phyloP scores from a whole-genome alignment of 2,797 vertebrate genomes.

The Aldrovandia affinis region DNA sequence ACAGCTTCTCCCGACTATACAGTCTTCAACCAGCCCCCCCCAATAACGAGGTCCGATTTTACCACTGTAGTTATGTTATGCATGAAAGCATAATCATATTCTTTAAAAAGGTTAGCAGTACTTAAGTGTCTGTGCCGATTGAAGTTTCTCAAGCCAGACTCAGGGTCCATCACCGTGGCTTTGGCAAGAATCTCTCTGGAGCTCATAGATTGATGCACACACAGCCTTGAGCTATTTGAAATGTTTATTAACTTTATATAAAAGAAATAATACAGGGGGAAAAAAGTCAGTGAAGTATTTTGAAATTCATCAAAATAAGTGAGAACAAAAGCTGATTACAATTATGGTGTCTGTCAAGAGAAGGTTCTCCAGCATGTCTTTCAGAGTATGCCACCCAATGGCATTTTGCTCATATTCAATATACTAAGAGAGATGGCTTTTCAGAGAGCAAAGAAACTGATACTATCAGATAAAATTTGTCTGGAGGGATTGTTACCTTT shows the following conservation, averaged over 20 bases:
- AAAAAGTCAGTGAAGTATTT: conserved; percentile 27
- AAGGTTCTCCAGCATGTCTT: conserved; percentile 13
- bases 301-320: conserved; percentile 53
- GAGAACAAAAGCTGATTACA: conserved; percentile 56
- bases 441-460: neutral
- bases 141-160: no score
- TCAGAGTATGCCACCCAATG: neutral
- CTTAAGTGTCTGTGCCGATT: no score
- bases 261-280: conserved; percentile 43
- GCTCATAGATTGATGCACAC: conserved; percentile 8
- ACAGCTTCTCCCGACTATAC: no score
- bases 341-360: conserved; percentile 49
- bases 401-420: neutral
- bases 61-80: no score
- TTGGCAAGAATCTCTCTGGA: conserved; percentile 6
- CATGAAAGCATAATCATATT: no score
- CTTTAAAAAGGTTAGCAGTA: no score
- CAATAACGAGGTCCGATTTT: no score
- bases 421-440: neutral
- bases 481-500: neutral
- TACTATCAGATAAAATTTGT: neutral
- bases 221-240: conserved; percentile 52
- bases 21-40: no score
- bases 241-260: conserved; percentile 74
- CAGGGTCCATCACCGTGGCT: no score